Evolutionary conservation across 2,888 invertebrate genomes (phyloP).

Genomic region (Archips xylosteana): DNA sequence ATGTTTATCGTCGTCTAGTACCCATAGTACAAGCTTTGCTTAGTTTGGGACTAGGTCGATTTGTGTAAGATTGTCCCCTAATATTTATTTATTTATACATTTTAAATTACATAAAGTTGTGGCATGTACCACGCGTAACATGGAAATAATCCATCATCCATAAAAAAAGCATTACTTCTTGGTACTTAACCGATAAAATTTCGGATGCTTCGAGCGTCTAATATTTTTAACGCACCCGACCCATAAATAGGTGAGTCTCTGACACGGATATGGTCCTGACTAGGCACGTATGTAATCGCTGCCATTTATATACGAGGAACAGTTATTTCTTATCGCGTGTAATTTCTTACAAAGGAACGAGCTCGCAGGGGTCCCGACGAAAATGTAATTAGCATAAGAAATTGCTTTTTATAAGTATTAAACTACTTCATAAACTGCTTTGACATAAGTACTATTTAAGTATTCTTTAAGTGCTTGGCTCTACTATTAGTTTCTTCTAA

Average conservation of each 20-base stretch:
- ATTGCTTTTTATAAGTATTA: constrained; percentile 9
- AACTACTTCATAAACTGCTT: constrained; percentile 9
- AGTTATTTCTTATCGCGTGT: constrained; percentile 47
- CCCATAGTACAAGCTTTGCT: too few relatives aligned
- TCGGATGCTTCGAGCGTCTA: neutral
- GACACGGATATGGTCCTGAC: constrained; percentile 6
- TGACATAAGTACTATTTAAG: neutral
- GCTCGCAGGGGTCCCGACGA: neutral
- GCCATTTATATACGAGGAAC: constrained; percentile 50
- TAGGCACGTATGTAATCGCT: constrained; percentile 15
- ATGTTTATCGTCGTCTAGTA: too few relatives aligned
- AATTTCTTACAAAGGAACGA: constrained; percentile 47
- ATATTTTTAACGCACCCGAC: constrained; percentile 8
- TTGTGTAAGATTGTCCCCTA: too few relatives aligned
- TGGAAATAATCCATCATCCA: neutral
- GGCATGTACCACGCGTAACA: neutral
- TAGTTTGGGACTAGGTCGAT: too few relatives aligned
- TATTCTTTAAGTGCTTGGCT: neutral
- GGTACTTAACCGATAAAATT: neutral
- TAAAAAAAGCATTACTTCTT: neutral
- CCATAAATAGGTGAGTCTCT: constrained; percentile 17
- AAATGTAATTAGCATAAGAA: constrained; percentile 17
- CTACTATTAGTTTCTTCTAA: neutral
- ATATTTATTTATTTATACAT: too few relatives aligned
- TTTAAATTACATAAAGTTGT: neutral